phyloP scores from a whole-genome alignment of 2,113 vertebrate species.

The Delphinus delphis region DNA sequence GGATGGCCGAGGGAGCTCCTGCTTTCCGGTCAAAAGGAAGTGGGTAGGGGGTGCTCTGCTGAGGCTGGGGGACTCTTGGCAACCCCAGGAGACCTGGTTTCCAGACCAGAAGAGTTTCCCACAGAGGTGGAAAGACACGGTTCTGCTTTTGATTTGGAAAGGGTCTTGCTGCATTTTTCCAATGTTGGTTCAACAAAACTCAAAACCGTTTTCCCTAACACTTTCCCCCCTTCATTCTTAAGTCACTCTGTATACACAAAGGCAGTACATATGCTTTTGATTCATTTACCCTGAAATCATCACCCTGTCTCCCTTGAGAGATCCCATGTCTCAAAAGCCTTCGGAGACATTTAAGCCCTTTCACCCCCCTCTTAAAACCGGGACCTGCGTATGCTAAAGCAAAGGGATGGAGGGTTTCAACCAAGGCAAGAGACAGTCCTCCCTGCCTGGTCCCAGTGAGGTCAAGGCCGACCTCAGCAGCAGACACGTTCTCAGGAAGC shows the following conservation, averaged over 20 bases:
- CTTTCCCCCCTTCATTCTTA: slow-evolving; percentile 56
- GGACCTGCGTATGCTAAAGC: slow-evolving; percentile 38
- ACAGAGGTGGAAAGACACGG: slow-evolving; percentile 55
- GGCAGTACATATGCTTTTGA: slow-evolving; percentile 70
- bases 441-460: background rate
- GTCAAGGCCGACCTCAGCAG: background rate
- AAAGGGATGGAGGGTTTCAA: slow-evolving; percentile 50
- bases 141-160: slow-evolving; percentile 74
- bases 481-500: background rate
- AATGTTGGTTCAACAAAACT: slow-evolving; percentile 70
- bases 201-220: slow-evolving; percentile 61
- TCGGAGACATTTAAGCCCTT: slow-evolving; percentile 64
- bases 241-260: slow-evolving; percentile 30
- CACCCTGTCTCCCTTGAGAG: slow-evolving; percentile 52
- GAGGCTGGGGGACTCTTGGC: background rate
- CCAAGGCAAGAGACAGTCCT: slow-evolving; percentile 54
- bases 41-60: background rate
- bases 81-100: slow-evolving; percentile 54
- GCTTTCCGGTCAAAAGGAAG: background rate
- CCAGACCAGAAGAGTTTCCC: slow-evolving; percentile 63
- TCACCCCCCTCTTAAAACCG: slow-evolving; percentile 39
- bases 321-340: slow-evolving; percentile 56
- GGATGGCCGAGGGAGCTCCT: background rate
- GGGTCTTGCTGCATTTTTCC: slow-evolving; percentile 66
- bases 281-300: slow-evolving; percentile 65